phyloP scores from a whole-genome alignment of 2,113 vertebrate genomes.

The Sturnira hondurensis region DNA sequence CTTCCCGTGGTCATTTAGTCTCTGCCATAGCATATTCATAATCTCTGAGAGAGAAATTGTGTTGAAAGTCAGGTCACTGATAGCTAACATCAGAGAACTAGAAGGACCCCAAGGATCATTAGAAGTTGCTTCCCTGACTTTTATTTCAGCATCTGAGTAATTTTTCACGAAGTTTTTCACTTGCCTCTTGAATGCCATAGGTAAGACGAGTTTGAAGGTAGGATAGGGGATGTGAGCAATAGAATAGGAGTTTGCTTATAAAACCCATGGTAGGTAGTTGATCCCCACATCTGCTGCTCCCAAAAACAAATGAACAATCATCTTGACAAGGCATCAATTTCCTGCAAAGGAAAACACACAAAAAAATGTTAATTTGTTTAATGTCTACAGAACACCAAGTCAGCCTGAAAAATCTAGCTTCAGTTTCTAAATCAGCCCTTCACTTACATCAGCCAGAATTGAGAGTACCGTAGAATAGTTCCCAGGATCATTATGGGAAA shows the following conservation, averaged over 20 bases:
- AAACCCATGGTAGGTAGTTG: constrained; percentile 1
- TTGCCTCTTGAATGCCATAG: constrained; percentile 74
- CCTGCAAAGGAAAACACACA: constrained; percentile 64
- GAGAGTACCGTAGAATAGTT: neutral
- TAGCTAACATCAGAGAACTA: constrained; percentile 70
- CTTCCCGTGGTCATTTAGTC: constrained; percentile 68
- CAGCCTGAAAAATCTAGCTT: constrained; percentile 24
- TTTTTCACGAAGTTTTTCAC: constrained; percentile 78
- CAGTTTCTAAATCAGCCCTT: constrained; percentile 29
- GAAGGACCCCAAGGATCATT: constrained; percentile 62
- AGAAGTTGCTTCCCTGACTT: constrained; percentile 78
- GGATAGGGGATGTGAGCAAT: neutral
- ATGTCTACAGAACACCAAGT: constrained; percentile 12
- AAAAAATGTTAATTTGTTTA: neutral
- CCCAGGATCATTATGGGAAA: neutral
- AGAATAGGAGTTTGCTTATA: neutral
- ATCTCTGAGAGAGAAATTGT: constrained; percentile 68
- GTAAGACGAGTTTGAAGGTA: constrained; percentile 33
- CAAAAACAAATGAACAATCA: constrained; percentile 52
- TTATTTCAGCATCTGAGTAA: constrained; percentile 75
- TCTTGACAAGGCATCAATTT: constrained; percentile 43
- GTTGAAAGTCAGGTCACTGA: constrained; percentile 73
- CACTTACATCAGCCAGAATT: neutral
- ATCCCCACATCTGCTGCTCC: neutral
- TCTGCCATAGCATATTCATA: constrained; percentile 66